Evolutionary conservation across 2,113 vertebrate species (phyloP).

Genomic region (Scophthalmus maximus): DNA sequence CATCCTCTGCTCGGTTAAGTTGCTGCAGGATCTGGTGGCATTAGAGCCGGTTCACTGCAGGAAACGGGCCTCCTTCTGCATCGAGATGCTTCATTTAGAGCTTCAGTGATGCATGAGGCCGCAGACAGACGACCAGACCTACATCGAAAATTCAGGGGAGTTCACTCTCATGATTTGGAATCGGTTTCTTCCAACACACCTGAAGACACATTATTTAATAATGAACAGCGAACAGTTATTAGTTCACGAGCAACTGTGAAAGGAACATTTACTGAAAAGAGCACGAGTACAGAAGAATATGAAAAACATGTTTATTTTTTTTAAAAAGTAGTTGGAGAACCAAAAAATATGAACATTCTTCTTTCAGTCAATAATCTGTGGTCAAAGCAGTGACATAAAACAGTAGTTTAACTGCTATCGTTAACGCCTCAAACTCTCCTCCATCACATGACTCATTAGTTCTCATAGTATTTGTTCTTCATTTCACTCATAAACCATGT

Average conservation of each 20-base stretch:
- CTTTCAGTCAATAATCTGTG: too few relatives aligned
- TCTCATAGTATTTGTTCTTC: too few relatives aligned
- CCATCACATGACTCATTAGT: too few relatives aligned
- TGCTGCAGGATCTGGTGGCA: background rate
- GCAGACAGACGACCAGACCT: conserved; percentile 13
- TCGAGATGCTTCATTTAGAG: conserved; percentile 28
- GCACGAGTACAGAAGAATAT: background rate
- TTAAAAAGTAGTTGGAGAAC: background rate
- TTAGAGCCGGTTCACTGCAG: conserved; percentile 13
- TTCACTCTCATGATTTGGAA: too few relatives aligned
- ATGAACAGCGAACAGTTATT: too few relatives aligned
- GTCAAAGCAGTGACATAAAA: too few relatives aligned
- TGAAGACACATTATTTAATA: background rate
- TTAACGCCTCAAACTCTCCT: too few relatives aligned
- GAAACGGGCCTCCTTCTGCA: conserved; percentile 20
- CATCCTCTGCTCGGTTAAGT: background rate
- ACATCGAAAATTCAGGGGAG: too few relatives aligned
- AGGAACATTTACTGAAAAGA: background rate
- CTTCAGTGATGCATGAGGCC: conserved; percentile 21
- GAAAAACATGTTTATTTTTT: background rate
- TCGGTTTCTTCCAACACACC: background rate
- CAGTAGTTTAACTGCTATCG: too few relatives aligned
- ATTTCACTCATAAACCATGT: too few relatives aligned
- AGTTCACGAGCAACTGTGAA: background rate
- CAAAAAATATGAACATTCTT: too few relatives aligned